A percentile compares a stretch with the other conserved stretches of the same genome.
phyloP scores from a whole-genome alignment of 2,888 invertebrate genomes.

The Abrostola tripartita region DNA sequence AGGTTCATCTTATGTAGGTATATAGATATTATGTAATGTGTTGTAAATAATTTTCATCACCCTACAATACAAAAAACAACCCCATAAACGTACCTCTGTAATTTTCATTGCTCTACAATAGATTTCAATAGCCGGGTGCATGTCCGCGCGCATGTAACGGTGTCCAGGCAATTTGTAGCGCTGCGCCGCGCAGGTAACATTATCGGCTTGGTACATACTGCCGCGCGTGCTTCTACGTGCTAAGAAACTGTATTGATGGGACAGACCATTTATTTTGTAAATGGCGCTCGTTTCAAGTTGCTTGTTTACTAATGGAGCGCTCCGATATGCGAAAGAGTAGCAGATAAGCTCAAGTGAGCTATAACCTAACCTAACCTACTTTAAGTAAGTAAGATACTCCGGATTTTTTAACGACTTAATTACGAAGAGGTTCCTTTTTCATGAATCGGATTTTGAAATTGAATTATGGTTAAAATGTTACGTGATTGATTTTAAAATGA shows the following conservation, averaged over 20 bases:
- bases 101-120: constrained; percentile 55
- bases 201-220: constrained; percentile 19
- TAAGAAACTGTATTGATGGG: constrained; percentile 23
- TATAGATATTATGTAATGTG: no score
- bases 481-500: no score
- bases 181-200: constrained; percentile 38
- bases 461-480: no score
- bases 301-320: no score
- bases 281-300: not conserved
- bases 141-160: constrained; percentile 56
- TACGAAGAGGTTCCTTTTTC: no score
- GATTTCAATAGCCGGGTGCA: constrained; percentile 59
- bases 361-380: no score
- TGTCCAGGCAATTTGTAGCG: constrained; percentile 66
- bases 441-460: no score
- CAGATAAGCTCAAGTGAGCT: no score
- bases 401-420: no score
- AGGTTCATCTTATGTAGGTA: no score
- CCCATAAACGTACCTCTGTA: constrained; percentile 18
- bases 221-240: constrained; percentile 28
- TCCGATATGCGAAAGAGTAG: no score
- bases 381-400: no score
- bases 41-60: not conserved
- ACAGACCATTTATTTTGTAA: not conserved
- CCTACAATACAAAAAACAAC: not conserved